phyloP scores from a whole-genome alignment of 37 sponge, comb jelly and placozoan genomes.

The Spongilla lacustris region DNA sequence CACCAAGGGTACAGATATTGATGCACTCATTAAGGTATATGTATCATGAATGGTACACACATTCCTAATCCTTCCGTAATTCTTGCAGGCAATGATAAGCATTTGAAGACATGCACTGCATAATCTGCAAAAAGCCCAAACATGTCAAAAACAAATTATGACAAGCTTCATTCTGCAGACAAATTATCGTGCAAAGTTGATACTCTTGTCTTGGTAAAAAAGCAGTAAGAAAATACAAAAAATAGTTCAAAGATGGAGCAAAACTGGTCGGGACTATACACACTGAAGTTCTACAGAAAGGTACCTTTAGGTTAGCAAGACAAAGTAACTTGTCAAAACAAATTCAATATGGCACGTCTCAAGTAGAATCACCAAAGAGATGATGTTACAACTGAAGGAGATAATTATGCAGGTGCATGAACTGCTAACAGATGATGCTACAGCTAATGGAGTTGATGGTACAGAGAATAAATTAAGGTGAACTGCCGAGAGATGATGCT shows the following conservation, averaged over 20 bases:
- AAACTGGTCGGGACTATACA: neutral
- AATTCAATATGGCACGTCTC: neutral
- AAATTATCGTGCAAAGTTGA: neutral
- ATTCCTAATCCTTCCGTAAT: neutral
- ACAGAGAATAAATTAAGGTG: neutral
- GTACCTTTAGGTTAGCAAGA: neutral
- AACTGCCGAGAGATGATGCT: neutral
- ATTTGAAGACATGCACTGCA: neutral
- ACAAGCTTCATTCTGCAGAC: neutral
- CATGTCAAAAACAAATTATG: neutral
- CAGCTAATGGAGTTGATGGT: neutral
- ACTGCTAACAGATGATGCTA: neutral
- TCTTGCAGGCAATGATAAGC: neutral
- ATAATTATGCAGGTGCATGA: neutral
- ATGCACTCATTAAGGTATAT: neutral
- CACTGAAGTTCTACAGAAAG: neutral
- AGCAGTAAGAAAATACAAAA: neutral
- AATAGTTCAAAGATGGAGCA: neutral
- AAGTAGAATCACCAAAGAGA: neutral
- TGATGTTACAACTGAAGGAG: neutral
- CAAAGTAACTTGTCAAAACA: neutral
- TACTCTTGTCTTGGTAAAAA: conserved; percentile 1
- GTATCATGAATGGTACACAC: neutral
- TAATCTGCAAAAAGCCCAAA: neutral
- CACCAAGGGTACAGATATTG: neutral